Percentiles rank a stretch among this genome's conserved stretches.
Evolutionary conservation across 2,888 invertebrate species (phyloP).

Genomic region (Macropis europaea): DNA sequence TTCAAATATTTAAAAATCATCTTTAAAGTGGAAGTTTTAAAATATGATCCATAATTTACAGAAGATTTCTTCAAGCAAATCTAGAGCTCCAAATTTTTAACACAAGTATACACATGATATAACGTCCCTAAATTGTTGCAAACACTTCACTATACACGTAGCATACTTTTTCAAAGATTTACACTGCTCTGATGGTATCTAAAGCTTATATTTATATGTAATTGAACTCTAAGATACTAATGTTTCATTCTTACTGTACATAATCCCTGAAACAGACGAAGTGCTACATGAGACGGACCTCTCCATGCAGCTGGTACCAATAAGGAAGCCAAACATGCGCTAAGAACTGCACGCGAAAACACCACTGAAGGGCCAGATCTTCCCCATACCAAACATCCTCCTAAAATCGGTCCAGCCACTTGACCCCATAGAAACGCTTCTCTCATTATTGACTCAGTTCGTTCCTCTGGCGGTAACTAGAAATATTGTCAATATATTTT

Average conservation of each 20-base stretch:
- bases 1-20: too few species aligned
- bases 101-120: too few species aligned
- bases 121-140: too few species aligned
- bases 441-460: conserved; percentile 81
- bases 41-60: too few species aligned
- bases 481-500: conserved; percentile 8
- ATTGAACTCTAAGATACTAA: background rate
- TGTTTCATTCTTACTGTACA: conserved; percentile 79
- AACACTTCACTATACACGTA: too few species aligned
- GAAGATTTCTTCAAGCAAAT: too few species aligned
- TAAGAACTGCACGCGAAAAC: conserved; percentile 82
- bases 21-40: too few species aligned
- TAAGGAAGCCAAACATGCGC: conserved; percentile 81
- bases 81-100: too few species aligned
- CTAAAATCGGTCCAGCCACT: conserved; percentile 81
- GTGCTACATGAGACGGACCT: conserved; percentile 82
- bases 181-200: too few species aligned
- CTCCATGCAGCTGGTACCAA: conserved; percentile 83
- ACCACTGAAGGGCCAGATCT: conserved; percentile 82
- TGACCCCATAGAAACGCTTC: conserved; percentile 83
- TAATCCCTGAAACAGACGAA: conserved; percentile 82
- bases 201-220: background rate
- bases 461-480: conserved; percentile 81
- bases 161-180: too few species aligned
- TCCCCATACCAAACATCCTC: conserved; percentile 82